phyloP scores from a whole-genome alignment of 2,888 invertebrate species.

The Aelia acuminata region DNA sequence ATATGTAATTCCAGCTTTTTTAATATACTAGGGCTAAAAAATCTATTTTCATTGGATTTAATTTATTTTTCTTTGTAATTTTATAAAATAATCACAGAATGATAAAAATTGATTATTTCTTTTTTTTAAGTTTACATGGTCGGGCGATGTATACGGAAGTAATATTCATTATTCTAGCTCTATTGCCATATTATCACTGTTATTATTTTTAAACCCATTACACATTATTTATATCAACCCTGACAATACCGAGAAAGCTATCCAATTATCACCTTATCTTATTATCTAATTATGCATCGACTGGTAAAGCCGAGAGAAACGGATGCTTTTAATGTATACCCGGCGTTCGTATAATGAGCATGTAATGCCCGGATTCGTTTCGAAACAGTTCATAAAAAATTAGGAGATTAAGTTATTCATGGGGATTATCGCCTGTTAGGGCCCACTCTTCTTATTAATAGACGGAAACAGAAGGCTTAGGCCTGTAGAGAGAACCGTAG shows the following conservation, averaged over 20 bases:
- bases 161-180: no score
- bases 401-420: conserved; percentile 38
- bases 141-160: no score
- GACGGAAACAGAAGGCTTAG: conserved; percentile 33
- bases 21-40: no score
- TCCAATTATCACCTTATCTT: neutral
- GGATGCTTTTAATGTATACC: conserved; percentile 11
- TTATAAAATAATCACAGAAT: no score
- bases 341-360: conserved; percentile 16
- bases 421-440: conserved; percentile 33
- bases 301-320: neutral
- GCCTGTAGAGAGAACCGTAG: conserved; percentile 31
- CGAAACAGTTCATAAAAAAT: conserved; percentile 25
- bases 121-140: no score
- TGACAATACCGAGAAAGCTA: neutral
- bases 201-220: neutral
- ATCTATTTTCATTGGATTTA: no score
- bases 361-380: conserved; percentile 21
- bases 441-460: conserved; percentile 34
- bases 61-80: no score
- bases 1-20: no score
- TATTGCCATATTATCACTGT: no score
- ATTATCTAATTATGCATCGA: conserved; percentile 23
- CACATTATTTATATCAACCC: neutral
- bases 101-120: no score